phyloP scores from a whole-genome alignment of 2,797 vertebrate genomes.

The Tachyglossus aculeatus region DNA sequence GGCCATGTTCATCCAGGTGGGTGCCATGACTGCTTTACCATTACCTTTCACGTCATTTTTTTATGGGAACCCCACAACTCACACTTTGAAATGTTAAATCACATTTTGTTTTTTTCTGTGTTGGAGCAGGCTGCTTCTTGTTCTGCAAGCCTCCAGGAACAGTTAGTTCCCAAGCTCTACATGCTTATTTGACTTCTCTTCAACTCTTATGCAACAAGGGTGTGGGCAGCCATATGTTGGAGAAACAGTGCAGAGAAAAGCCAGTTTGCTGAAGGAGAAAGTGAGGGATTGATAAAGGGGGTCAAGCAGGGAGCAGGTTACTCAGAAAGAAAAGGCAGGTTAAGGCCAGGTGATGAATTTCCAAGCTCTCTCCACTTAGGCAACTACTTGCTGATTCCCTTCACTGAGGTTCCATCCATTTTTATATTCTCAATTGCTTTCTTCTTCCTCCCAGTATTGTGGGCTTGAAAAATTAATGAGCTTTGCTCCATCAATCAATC shows the following conservation, averaged over 20 bases:
- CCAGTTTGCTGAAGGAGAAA: background rate
- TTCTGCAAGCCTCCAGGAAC: background rate
- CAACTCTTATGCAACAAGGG: constrained; percentile 9
- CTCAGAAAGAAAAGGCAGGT: background rate
- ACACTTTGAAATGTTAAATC: background rate
- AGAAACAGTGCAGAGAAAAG: background rate
- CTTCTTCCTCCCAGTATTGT: too few species aligned
- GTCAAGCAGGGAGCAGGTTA: background rate
- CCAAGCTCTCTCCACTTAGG: too few species aligned
- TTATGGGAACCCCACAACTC: too few species aligned
- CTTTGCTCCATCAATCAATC: too few species aligned
- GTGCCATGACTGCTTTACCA: too few species aligned
- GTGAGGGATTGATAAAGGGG: constrained; percentile 10
- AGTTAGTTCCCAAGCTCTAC: background rate
- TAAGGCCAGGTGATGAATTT: background rate
- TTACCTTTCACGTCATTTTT: too few species aligned
- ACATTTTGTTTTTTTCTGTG: background rate
- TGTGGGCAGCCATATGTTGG: background rate
- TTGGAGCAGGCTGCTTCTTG: background rate
- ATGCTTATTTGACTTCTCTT: constrained; percentile 1
- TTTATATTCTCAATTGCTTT: too few species aligned
- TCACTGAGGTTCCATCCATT: too few species aligned
- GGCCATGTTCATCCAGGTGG: too few species aligned
- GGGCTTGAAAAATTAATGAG: too few species aligned
- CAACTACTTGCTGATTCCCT: too few species aligned